Percentiles rank a stretch among this genome's conserved stretches.
Evolutionary conservation across 2,797 vertebrate genomes (phyloP).

Genomic region (Staurois parvus): DNA sequence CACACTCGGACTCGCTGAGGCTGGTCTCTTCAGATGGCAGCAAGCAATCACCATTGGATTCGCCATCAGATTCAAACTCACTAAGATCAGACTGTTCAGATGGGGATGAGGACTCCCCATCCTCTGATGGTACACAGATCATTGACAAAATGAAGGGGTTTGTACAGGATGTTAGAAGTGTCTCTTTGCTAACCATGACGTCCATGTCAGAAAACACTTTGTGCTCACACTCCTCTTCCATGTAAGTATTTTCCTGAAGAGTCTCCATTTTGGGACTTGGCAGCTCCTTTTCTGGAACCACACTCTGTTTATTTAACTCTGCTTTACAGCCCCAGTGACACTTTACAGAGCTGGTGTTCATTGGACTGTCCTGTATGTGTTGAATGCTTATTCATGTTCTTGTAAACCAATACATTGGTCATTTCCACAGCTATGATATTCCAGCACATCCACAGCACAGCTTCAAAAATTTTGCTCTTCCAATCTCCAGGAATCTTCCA

Average conservation of each 20-base stretch:
- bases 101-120: background rate
- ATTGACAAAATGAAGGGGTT: constrained; percentile 47
- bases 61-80: background rate
- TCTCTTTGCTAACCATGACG: background rate
- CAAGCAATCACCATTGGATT: background rate
- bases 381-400: background rate
- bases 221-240: background rate
- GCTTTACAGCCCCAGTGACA: background rate
- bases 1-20: background rate
- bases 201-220: background rate
- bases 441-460: constrained; percentile 11
- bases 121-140: constrained; percentile 39
- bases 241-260: background rate
- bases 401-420: background rate
- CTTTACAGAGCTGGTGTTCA: constrained; percentile 6
- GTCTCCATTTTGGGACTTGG: background rate
- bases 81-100: background rate
- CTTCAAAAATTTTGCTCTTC: background rate
- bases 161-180: background rate
- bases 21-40: background rate
- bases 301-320: background rate
- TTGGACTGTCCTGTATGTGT: background rate
- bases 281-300: background rate
- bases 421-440: background rate
- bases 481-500: constrained; percentile 20